Base-by-base conservation (phyloP, 2,888 invertebrate species). In the Eupsilia transversa region DNA sequence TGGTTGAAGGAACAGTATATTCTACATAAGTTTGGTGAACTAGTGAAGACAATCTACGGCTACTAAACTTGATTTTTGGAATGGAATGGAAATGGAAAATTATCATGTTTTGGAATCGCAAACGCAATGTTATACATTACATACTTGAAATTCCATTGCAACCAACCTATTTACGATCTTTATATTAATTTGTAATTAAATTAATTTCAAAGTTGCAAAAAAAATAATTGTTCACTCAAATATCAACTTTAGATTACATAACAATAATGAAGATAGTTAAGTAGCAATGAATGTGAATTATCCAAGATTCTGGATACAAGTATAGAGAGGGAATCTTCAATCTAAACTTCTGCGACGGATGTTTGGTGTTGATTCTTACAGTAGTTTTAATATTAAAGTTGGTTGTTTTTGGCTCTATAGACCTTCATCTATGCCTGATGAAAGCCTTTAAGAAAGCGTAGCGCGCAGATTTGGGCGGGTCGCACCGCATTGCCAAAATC, bases 21-120 rank as follows among this genome's bases (percentile, higher is more conserved):
- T 54, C 23, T 74, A 64, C 23, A 56, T 74, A 20, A 56, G 23
- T 43, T 56, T 57, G 35, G 14, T 10, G 20, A 74, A 38, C n/a
- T n/a, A 56, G 38, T 38, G 20, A 38, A 56, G 30, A 46, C 30
- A 46, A 65, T 65, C 30, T 74, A 75, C 30, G 20, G 14, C 43
- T 56, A 35, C 35, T 14, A 30, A 74, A 46, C 9, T 9, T 63
- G 27, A 17, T 3, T 67, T 41, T 30, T 41, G 10, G 10, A 67
- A 30, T 6, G n/a, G n/a, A n/a, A n/a, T n/a, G n/a, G n/a, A 23
- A 35, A 46, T 17, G 3, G 9, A 46, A 38, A 27, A 27, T 33
- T 33, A 30, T 41, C 12, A 20, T 30, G 12, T n/a, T 33, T 20
- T 41, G 30, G n/a, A 54, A 54, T 30, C 2, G 23, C 17, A 38